A percentile compares a stretch with the other conserved stretches of the same genome.
Conservation (phyloP, 1,140 invertebrate genomes). For the Sesamia nonagrioides region DNA sequence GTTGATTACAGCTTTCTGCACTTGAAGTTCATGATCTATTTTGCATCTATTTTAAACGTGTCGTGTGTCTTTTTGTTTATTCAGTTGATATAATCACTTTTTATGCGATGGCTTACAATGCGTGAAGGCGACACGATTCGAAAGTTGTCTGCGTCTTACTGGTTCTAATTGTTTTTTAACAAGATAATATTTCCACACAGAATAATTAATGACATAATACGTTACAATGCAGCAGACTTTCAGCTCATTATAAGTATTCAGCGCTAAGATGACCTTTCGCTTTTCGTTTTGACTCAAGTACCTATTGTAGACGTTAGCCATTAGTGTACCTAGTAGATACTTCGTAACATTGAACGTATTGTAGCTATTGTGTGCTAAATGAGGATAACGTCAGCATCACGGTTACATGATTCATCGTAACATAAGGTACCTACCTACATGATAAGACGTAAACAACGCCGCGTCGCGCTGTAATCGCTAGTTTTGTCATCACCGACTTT, state of each 20-base stretch:
- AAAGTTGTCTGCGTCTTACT: conserved; percentile 1
- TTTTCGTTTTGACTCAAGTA: neutral
- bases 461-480: neutral
- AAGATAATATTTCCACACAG: neutral
- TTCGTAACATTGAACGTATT: neutral
- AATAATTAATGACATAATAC: neutral
- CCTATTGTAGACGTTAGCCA: neutral
- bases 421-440: neutral
- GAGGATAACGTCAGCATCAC: conserved; percentile 28
- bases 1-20: too few species aligned
- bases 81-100: conserved; percentile 7
- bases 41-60: too few species aligned
- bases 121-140: conserved; percentile 28
- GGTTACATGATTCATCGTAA: conserved; percentile 18
- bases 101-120: conserved; percentile 8
- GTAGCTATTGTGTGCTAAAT: conserved; percentile 13
- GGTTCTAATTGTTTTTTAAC: neutral
- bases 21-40: too few species aligned
- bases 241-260: neutral
- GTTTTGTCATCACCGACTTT: too few species aligned
- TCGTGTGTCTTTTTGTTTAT: neutral
- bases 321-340: neutral
- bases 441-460: conserved; percentile 17
- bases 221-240: neutral
- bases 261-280: conserved; percentile 1